Percentiles rank a stretch among this genome's conserved stretches.
Evolutionary conservation across 1,140 invertebrate genomes (phyloP).

Genomic region (Eupeodes corollae): DNA sequence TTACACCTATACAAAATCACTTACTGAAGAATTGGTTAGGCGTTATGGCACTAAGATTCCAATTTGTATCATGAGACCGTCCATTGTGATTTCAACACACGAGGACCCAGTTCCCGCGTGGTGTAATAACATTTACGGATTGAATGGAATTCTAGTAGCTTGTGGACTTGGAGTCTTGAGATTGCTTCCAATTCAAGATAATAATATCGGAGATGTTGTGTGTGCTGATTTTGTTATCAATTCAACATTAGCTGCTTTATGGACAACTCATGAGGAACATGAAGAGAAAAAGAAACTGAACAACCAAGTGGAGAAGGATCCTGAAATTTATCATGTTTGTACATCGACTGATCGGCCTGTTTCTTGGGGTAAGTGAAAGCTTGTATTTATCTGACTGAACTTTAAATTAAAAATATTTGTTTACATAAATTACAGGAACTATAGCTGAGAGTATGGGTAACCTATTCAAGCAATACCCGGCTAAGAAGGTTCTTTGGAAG

Average conservation of each 20-base stretch:
- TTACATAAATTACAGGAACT: too few relatives aligned
- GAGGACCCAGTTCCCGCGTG: conserved; percentile 57
- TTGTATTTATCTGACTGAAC: too few relatives aligned
- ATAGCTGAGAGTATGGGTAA: too few relatives aligned
- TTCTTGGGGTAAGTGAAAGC: too few relatives aligned
- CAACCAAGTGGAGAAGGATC: too few relatives aligned
- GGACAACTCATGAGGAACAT: neutral
- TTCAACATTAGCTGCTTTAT: conserved; percentile 2
- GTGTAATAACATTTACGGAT: conserved; percentile 80
- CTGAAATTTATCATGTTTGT: too few relatives aligned
- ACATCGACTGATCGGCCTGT: too few relatives aligned
- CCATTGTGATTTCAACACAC: conserved; percentile 68
- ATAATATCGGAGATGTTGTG: neutral
- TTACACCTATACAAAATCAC: conserved; percentile 66
- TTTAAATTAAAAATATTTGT: too few relatives aligned
- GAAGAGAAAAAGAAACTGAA: too few relatives aligned
- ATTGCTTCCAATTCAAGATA: neutral
- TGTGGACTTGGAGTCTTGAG: neutral
- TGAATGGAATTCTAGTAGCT: conserved; percentile 1
- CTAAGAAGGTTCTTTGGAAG: too few relatives aligned
- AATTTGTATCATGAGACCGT: conserved; percentile 51
- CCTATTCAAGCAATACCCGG: too few relatives aligned
- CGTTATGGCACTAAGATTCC: conserved; percentile 54
- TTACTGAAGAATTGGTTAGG: conserved; percentile 56
- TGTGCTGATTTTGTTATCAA: conserved; percentile 4